Conservation (phyloP, 1,140 invertebrate genomes). For the Drosophila grimshawi region DNA sequence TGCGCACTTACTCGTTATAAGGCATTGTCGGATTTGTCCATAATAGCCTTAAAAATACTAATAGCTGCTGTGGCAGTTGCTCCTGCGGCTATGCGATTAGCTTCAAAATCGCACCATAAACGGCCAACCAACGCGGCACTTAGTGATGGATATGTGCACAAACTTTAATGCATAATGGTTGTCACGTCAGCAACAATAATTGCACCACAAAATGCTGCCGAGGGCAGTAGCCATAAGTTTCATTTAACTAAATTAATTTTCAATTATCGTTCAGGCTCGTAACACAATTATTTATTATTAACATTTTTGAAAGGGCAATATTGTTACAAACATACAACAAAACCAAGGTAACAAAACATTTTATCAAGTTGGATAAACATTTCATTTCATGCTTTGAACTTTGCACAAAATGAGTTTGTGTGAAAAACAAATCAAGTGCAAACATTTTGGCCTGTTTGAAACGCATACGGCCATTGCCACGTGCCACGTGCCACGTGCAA, state of each 20-base stretch:
- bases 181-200: conserved; percentile 11
- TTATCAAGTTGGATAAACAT: conserved; percentile 27
- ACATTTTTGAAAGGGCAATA: conserved; percentile 37
- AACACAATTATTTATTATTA: conserved; percentile 37
- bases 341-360: neutral
- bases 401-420: neutral
- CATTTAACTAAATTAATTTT: conserved; percentile 57
- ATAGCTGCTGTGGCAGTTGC: conserved; percentile 12
- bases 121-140: conserved; percentile 50
- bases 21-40: conserved; percentile 24
- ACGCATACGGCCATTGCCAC: conserved; percentile 15
- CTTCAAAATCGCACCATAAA: conserved; percentile 54
- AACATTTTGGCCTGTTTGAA: neutral
- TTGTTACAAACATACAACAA: conserved; percentile 6
- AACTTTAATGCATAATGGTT: conserved; percentile 47
- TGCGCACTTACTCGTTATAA: neutral
- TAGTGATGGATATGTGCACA: conserved; percentile 25
- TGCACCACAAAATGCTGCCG: conserved; percentile 7
- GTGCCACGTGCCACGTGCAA: neutral
- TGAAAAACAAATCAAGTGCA: conserved; percentile 19
- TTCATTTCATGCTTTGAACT: neutral
- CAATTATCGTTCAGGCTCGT: conserved; percentile 50
- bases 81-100: conserved; percentile 55
- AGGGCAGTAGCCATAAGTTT: neutral
- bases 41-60: conserved; percentile 29